Evolutionary conservation across 2,113 vertebrate genomes (phyloP).

Genomic region (Clupea harengus): DNA sequence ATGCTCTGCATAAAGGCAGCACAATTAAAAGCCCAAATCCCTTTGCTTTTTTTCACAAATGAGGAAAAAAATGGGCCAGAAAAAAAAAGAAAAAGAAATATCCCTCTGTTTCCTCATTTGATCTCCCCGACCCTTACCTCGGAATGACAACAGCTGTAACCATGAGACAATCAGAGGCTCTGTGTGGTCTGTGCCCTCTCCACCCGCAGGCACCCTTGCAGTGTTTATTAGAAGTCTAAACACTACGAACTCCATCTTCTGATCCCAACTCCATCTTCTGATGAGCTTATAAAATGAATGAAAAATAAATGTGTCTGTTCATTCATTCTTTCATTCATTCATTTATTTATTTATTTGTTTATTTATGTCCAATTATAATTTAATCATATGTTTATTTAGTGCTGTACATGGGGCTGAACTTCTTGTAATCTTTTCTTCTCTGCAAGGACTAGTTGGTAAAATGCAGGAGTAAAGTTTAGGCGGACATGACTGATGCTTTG

Average conservation of each 20-base stretch:
- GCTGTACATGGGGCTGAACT: not conserved
- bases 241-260: not conserved
- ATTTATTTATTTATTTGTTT: not conserved
- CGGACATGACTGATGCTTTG: not conserved
- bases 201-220: not conserved
- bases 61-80: not conserved
- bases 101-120: not conserved
- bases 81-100: not conserved
- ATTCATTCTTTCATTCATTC: too few relatives aligned
- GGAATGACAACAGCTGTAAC: constrained; percentile 37
- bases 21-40: constrained; percentile 47
- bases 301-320: not conserved
- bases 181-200: not conserved
- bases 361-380: not conserved
- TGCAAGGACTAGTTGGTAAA: not conserved
- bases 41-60: not conserved
- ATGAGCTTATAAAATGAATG: not conserved
- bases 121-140: constrained; percentile 34
- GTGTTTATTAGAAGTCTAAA: too few relatives aligned
- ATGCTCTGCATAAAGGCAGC: constrained; percentile 43
- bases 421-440: not conserved
- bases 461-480: not conserved
- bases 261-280: not conserved
- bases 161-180: not conserved
- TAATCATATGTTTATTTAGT: not conserved